Percentiles rank a stretch among this genome's conserved stretches.
Conservation (phyloP, 2,113 vertebrate species). For the Pelecanus crispus region DNA sequence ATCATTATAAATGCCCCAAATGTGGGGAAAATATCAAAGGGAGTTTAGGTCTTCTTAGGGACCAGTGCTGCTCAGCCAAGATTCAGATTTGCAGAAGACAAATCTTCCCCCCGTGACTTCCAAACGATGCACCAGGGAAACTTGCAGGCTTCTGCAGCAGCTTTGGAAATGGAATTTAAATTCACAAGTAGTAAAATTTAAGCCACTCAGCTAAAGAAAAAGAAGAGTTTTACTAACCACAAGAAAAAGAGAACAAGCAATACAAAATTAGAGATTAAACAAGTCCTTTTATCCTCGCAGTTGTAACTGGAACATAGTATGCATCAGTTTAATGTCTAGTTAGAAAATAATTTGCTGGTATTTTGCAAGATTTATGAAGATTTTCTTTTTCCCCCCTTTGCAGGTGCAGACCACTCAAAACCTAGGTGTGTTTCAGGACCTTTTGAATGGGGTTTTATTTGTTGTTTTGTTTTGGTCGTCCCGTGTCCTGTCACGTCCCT, state of each 20-base stretch:
- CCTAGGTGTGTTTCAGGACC: neutral
- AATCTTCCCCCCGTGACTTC: accelerated
- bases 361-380: neutral
- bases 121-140: accelerated
- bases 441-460: neutral
- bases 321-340: neutral
- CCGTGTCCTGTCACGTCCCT: too few relatives aligned
- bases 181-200: neutral
- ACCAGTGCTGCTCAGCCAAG: neutral
- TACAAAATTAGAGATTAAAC: neutral
- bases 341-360: neutral
- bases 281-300: neutral
- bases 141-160: neutral
- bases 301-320: neutral
- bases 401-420: neutral
- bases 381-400: accelerated
- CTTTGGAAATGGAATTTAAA: neutral
- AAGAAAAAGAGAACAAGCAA: neutral
- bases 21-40: neutral
- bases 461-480: neutral
- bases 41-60: neutral
- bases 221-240: neutral
- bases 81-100: neutral
- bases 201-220: neutral
- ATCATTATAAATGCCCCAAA: neutral